Conservation (phyloP, 1,140 invertebrate genomes). For the Drosophila mojavensis region DNA sequence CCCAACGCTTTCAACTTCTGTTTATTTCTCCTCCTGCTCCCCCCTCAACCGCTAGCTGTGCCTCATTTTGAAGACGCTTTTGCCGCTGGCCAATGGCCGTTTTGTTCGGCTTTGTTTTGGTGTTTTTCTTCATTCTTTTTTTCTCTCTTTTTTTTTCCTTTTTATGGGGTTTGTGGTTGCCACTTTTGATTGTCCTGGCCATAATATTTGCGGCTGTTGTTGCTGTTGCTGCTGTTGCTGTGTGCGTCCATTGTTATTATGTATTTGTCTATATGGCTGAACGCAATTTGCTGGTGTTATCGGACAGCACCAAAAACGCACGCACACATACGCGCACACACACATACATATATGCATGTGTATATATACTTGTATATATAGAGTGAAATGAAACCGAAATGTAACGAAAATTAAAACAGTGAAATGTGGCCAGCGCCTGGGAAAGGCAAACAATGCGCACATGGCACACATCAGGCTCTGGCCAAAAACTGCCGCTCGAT, state of each 20-base stretch:
- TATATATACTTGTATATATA: neutral
- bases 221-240: slow-evolving; percentile 35
- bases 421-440: slow-evolving; percentile 44
- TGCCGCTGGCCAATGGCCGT: slow-evolving; percentile 38
- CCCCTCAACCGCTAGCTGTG: neutral
- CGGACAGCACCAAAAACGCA: slow-evolving; percentile 5
- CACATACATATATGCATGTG: too few species aligned
- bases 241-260: slow-evolving; percentile 56
- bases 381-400: slow-evolving; percentile 45
- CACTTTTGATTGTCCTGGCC: slow-evolving; percentile 76
- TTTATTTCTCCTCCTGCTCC: neutral
- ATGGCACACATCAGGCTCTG: slow-evolving; percentile 44
- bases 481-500: slow-evolving; percentile 67
- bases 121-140: slow-evolving; percentile 3
- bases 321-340: neutral
- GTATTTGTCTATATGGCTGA: slow-evolving; percentile 51
- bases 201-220: slow-evolving; percentile 60
- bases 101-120: slow-evolving; percentile 46
- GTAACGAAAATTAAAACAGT: slow-evolving; percentile 68
- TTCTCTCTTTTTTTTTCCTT: neutral
- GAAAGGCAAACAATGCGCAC: slow-evolving; percentile 22
- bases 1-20: neutral
- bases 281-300: slow-evolving; percentile 51
- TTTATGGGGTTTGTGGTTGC: slow-evolving; percentile 65
- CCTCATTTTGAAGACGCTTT: slow-evolving; percentile 50